These are phyloP conservation scores for Hymenopus coronatus DNA, from an alignment of 2,888 invertebrate species.

Conservation along the genomic window DNA sequence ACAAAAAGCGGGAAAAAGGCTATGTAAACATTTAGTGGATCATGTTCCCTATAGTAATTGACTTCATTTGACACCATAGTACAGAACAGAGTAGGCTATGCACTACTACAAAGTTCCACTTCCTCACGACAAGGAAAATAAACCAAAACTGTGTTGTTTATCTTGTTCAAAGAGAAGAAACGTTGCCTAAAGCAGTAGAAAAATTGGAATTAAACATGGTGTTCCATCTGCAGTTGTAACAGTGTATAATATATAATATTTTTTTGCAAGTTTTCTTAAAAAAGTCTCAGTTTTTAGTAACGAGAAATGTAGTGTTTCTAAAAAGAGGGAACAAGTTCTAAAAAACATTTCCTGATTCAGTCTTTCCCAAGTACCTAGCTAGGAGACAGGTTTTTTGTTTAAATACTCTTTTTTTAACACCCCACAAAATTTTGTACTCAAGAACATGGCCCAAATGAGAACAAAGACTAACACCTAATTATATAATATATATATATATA, in stretches of 20 bases:
- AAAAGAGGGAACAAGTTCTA: constrained; percentile 23
- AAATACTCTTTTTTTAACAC: constrained; percentile 30
- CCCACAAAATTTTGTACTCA: constrained; percentile 34
- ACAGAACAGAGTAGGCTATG: constrained; percentile 15
- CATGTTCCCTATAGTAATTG: constrained; percentile 83
- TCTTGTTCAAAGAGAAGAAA: background rate
- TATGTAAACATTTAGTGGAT: constrained; percentile 44
- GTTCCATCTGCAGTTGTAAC: background rate
- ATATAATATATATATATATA: background rate
- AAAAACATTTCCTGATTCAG: constrained; percentile 31
- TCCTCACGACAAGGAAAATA: no score
- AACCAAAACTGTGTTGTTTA: no score
- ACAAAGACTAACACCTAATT: constrained; percentile 12
- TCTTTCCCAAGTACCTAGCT: constrained; percentile 33
- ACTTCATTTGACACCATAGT: constrained; percentile 45
- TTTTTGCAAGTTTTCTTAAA: constrained; percentile 14
- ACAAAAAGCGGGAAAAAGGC: constrained; percentile 34
- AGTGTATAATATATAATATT: constrained; percentile 1
- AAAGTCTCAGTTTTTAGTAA: constrained; percentile 11
- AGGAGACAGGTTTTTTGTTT: constrained; percentile 27
- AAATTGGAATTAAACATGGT: background rate
- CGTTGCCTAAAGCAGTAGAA: background rate
- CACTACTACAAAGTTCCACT: background rate
- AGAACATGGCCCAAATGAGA: constrained; percentile 23
- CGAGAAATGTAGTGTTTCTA: constrained; percentile 19